Evolutionary conservation across 2,797 vertebrate genomes (phyloP).

Genomic region (Periparus ater): DNA sequence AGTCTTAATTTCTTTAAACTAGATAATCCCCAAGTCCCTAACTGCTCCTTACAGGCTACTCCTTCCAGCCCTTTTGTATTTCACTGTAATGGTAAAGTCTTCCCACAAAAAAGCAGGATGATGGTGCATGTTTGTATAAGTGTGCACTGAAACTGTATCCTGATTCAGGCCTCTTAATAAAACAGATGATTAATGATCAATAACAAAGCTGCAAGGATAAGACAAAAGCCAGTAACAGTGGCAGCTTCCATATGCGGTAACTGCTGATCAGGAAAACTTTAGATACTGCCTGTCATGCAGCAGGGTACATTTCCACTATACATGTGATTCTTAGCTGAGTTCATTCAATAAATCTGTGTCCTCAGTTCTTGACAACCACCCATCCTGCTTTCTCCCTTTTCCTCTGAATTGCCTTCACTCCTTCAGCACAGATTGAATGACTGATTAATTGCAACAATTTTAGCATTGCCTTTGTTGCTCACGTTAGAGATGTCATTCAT

Average conservation of each 20-base stretch:
- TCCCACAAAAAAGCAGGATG: background rate
- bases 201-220: background rate
- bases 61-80: background rate
- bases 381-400: background rate
- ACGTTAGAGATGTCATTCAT: background rate
- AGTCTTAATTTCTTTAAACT: background rate
- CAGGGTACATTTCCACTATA: background rate
- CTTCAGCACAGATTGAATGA: background rate
- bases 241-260: background rate
- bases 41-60: background rate
- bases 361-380: background rate
- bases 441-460: background rate
- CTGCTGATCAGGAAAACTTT: background rate
- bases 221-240: background rate
- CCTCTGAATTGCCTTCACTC: background rate
- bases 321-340: background rate
- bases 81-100: background rate
- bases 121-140: fast-evolving
- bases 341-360: background rate
- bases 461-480: background rate
- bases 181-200: background rate
- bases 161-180: background rate
- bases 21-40: background rate
- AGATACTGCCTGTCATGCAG: background rate
- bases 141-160: background rate